Percentiles rank a stretch among this genome's conserved stretches.
phyloP scores from a whole-genome alignment of 2,888 invertebrate species.

The Blomia tropicalis region DNA sequence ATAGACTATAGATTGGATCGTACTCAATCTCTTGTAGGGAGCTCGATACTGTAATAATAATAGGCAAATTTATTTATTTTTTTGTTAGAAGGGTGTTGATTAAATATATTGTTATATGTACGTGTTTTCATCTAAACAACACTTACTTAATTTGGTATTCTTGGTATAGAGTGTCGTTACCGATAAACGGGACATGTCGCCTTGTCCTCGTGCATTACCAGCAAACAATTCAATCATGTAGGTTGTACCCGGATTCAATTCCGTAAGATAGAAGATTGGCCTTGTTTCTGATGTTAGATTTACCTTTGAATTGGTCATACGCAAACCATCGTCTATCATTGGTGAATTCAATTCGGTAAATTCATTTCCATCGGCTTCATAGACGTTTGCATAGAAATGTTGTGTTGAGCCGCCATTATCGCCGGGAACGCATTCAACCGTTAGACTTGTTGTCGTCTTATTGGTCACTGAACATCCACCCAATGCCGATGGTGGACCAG shows the following conservation, averaged over 20 bases:
- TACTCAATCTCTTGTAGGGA: constrained; percentile 21
- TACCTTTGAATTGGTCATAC: neutral
- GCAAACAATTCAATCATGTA: constrained; percentile 19
- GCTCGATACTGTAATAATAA: constrained; percentile 15
- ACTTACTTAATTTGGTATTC: constrained; percentile 21
- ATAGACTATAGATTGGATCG: constrained; percentile 12
- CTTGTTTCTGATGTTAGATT: constrained; percentile 5
- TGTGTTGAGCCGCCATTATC: constrained; percentile 17
- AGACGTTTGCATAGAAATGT: constrained; percentile 17
- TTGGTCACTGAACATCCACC: constrained; percentile 19
- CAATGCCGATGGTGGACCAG: constrained; percentile 17
- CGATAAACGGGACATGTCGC: neutral
- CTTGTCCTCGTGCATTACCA: constrained; percentile 9
- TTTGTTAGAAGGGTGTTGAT: neutral
- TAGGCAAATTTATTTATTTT: neutral
- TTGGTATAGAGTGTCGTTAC: constrained; percentile 17
- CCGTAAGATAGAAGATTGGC: constrained; percentile 11
- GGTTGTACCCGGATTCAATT: constrained; percentile 12
- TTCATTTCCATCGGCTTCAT: neutral
- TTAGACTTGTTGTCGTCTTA: constrained; percentile 19
- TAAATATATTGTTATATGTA: neutral
- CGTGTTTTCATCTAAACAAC: neutral
- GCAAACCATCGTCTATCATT: neutral
- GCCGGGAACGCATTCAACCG: constrained; percentile 20
- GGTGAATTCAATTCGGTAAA: neutral